A percentile compares a stretch with the other conserved stretches of the same genome.
Evolutionary conservation across 2,888 invertebrate genomes (phyloP).

Genomic region (Caenorhabditis sp.): DNA sequence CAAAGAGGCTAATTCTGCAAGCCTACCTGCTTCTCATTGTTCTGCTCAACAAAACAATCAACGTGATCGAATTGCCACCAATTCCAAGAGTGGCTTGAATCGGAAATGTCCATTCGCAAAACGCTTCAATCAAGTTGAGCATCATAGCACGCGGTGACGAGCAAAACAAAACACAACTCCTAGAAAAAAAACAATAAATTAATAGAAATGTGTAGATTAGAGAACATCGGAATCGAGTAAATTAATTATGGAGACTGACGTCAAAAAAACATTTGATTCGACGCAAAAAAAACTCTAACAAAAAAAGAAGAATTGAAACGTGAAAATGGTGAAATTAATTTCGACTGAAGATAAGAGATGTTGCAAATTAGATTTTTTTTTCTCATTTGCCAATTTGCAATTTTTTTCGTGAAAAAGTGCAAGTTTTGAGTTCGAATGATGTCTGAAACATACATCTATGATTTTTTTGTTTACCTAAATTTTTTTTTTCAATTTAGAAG

Average conservation of each 20-base stretch:
- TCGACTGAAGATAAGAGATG: constrained; percentile 13
- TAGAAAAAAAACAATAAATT: background rate
- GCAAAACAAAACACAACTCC: background rate
- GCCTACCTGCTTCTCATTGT: constrained; percentile 54
- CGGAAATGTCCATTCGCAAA: constrained; percentile 49
- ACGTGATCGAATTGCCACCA: constrained; percentile 51
- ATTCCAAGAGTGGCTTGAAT: constrained; percentile 47
- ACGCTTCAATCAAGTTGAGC: constrained; percentile 10
- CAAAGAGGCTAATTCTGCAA: no score
- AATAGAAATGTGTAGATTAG: background rate
- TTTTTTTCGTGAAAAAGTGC: background rate
- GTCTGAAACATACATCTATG: background rate
- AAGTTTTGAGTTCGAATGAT: background rate
- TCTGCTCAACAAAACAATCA: constrained; percentile 47
- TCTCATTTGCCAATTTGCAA: background rate
- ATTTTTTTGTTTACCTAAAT: background rate
- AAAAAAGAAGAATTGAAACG: constrained; percentile 16
- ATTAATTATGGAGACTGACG: constrained; percentile 12
- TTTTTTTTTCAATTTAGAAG: background rate
- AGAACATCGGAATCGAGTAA: background rate
- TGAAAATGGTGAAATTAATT: constrained; percentile 8
- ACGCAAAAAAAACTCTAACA: constrained; percentile 16
- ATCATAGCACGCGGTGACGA: no score
- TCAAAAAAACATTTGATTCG: constrained; percentile 22
- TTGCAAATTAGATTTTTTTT: background rate